Conservation (phyloP, 1,140 invertebrate species). For the Paraescarpia echinospica region DNA sequence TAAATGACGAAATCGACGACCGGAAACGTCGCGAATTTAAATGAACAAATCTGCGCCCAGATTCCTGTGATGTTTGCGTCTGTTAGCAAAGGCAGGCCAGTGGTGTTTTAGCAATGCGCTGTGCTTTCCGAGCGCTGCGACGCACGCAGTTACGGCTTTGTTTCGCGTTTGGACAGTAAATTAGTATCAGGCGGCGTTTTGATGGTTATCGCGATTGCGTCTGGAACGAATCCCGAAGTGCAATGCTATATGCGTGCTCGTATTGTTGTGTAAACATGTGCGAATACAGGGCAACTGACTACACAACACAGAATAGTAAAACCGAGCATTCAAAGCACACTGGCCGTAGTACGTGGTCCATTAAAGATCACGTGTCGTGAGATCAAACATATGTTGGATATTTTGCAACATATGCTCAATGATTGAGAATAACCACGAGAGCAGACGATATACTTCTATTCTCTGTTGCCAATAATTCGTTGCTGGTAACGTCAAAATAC, state of each 20-base stretch:
- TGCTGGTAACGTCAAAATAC: neutral
- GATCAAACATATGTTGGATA: neutral
- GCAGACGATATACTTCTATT: neutral
- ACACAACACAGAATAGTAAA: neutral
- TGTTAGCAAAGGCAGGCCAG: neutral
- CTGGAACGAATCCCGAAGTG: neutral
- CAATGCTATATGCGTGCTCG: neutral
- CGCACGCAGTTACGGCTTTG: neutral
- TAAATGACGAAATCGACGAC: neutral
- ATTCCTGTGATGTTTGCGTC: neutral
- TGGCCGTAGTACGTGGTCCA: neutral
- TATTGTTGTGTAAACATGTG: neutral
- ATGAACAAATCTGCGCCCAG: neutral
- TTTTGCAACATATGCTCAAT: neutral
- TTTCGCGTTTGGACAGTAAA: slow-evolving; percentile 5
- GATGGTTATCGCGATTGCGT: neutral
- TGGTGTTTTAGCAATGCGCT: neutral
- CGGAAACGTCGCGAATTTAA: neutral
- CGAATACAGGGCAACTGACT: neutral
- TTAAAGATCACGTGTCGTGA: neutral
- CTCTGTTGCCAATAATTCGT: neutral
- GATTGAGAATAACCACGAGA: neutral
- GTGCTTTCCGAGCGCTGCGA: neutral
- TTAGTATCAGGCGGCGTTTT: neutral
- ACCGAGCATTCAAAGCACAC: neutral